These are phyloP conservation scores for Tromatobia lineatoria DNA, from an alignment of 2,888 invertebrate genomes.

Conservation along the genomic window DNA sequence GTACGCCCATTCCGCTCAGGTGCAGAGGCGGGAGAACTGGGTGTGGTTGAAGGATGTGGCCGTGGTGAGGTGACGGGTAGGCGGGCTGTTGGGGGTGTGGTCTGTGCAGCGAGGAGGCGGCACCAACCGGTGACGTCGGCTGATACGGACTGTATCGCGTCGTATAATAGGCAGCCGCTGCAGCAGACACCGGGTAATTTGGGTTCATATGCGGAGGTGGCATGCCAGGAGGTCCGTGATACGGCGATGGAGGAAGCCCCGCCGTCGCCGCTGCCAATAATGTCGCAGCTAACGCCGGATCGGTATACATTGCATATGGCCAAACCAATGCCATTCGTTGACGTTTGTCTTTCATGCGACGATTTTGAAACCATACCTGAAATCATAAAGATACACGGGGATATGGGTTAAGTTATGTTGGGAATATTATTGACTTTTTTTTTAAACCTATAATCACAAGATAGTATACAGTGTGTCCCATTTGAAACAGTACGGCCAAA, in stretches of 20 bases:
- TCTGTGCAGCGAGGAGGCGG: constrained; percentile 87
- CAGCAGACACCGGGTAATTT: constrained; percentile 82
- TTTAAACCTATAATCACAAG: no score
- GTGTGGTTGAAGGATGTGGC: constrained; percentile 75
- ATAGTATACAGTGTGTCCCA: no score
- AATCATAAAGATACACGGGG: constrained; percentile 73
- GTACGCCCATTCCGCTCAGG: constrained; percentile 76
- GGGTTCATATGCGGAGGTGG: constrained; percentile 87
- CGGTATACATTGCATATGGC: constrained; percentile 98
- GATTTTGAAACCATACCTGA: constrained; percentile 99
- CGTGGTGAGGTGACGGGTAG: constrained; percentile 75
- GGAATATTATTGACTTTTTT: background rate
- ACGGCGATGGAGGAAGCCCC: constrained; percentile 86
- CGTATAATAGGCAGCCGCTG: constrained; percentile 87
- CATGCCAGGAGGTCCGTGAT: constrained; percentile 83
- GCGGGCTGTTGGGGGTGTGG: constrained; percentile 85
- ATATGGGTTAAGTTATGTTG: background rate
- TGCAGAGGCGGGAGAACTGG: constrained; percentile 76
- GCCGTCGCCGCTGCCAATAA: constrained; percentile 95
- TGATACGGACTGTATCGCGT: constrained; percentile 88
- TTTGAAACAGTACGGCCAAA: no score
- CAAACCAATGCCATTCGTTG: constrained; percentile 97
- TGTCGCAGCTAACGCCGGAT: constrained; percentile 97
- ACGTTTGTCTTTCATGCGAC: constrained; percentile 98
- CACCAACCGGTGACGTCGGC: constrained; percentile 85